Evolutionary conservation across 2,113 vertebrate species (phyloP).

Genomic region (Gambusia holbrooki): DNA sequence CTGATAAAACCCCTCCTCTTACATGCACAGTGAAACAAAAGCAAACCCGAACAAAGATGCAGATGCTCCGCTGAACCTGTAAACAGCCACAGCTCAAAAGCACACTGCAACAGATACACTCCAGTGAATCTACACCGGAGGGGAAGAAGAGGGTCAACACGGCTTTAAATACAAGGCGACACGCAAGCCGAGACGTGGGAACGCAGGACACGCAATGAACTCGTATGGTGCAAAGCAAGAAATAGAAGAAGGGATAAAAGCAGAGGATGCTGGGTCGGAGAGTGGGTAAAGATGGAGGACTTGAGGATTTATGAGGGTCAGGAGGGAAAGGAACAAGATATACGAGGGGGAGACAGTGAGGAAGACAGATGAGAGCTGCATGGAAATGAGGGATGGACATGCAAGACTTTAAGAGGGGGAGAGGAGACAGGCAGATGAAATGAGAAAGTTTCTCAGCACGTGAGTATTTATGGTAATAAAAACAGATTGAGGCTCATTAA

Average conservation of each 20-base stretch:
- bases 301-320: background rate
- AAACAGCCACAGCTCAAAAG: background rate
- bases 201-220: conserved; percentile 36
- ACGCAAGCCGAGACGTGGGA: conserved; percentile 5
- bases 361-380: conserved; percentile 24
- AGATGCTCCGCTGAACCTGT: conserved; percentile 51
- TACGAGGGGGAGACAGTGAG: background rate
- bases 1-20: conserved; percentile 65
- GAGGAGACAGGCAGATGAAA: conserved; percentile 4
- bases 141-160: background rate
- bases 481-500: conserved; percentile 6
- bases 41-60: conserved; percentile 34
- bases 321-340: conserved; percentile 3
- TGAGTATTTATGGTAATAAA: background rate
- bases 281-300: conserved; percentile 34
- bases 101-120: conserved; percentile 3
- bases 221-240: conserved; percentile 23
- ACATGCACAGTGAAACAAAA: conserved; percentile 39
- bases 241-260: conserved; percentile 2
- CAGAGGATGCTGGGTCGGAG: background rate
- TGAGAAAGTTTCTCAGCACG: conserved; percentile 1
- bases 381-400: conserved; percentile 11
- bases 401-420: conserved; percentile 21
- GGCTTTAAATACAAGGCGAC: background rate
- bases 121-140: background rate